Evolutionary conservation across 2,797 vertebrate species (phyloP), one percentile per base, ranked within the genome.

Genomic region (Anomalospiza imberbis): DNA sequence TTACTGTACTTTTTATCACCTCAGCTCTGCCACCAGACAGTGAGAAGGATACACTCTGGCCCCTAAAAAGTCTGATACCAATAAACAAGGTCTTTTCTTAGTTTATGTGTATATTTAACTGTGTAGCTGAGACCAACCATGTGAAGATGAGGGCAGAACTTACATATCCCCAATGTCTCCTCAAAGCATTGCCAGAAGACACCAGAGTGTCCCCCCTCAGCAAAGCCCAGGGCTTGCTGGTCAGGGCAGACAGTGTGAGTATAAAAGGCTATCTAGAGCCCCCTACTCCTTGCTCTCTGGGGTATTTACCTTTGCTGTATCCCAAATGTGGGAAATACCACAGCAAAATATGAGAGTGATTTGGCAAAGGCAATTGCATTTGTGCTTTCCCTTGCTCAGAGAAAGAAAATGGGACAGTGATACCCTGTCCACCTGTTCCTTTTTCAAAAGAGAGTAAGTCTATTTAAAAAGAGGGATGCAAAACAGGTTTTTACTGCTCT

Each of bases 401-500:
- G 38, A 78, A 80, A 65, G 47, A 72, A 84, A 70, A 57, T n/a
- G 58, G 54, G 44, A 71, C 25, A 20, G 74, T 16, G 42, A 78
- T 73, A 66, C 53, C 19, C 47, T 51, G 24, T 42, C 87, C 81
- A 89, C 84, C 55, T 92, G 48, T 45, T 83, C 38, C 87, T 80
- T 91, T 91, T 70, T 81, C 73, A 61, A 74, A 61, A 1, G 2
- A 50, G 38, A 92, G 28, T 80, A 65, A 20, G 13, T 80, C 72
- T 87, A 3, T 76, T 86, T 84, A 47, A 89, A 94, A 96, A 51
- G 7, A 8, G 32, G 21, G 76, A 50, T 65, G 48, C 42, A 88
- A 72, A 85, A 32, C 34, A 77, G 47, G 50, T 70, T 94, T 94
- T 74, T 60, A 80, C 31, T 74, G 29, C 44, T 91, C 22, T 91